phyloP scores from a whole-genome alignment of 2,113 vertebrate species.

The Trichomycterus rosablanca region DNA sequence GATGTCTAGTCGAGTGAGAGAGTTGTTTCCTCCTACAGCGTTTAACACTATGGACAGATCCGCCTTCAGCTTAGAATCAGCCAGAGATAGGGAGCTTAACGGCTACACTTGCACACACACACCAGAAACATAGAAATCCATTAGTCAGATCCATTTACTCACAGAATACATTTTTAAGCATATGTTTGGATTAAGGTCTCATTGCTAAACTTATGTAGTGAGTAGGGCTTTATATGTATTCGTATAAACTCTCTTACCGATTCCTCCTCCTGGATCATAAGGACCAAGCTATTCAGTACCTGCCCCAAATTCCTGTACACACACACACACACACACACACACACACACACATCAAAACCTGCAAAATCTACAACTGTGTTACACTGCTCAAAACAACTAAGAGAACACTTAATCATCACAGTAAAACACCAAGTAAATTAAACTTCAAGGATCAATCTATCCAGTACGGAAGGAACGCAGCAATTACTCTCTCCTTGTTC shows the following conservation, averaged over 20 bases:
- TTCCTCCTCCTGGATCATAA: constrained; percentile 97
- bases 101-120: constrained; percentile 66
- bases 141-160: no score
- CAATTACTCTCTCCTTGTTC: no score
- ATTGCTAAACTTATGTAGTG: no score
- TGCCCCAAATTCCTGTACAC: constrained; percentile 83
- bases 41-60: constrained; percentile 92
- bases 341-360: constrained; percentile 1
- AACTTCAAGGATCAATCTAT: no score
- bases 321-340: constrained; percentile 47
- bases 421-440: no score
- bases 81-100: constrained; percentile 86
- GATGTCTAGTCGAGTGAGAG: constrained; percentile 89
- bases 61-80: constrained; percentile 89
- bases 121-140: constrained; percentile 18
- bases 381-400: no score
- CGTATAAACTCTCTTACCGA: constrained; percentile 77
- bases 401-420: no score
- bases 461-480: no score
- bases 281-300: constrained; percentile 90
- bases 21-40: constrained; percentile 90
- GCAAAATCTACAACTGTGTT: no score
- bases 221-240: no score
- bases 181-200: no score
- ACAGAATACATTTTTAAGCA: no score